phyloP scores from a whole-genome alignment of 2,797 vertebrate species.

The Poeciliopsis paucimaculata region DNA sequence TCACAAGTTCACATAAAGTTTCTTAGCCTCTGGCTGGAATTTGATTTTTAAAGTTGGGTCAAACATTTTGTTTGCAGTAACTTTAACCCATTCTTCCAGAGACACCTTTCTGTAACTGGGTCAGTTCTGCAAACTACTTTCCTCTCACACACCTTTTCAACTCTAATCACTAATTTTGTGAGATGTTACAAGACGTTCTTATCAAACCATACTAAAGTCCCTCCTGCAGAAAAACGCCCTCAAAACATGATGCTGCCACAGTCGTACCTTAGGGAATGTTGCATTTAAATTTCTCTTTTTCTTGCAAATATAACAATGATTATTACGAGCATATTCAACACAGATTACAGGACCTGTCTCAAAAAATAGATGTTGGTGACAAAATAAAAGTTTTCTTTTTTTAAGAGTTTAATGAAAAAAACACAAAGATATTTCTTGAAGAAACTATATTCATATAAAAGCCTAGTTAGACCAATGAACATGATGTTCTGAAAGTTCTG shows the following conservation, averaged over 20 bases:
- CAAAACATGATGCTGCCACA: neutral
- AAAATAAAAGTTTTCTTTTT: neutral
- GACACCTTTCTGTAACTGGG: neutral
- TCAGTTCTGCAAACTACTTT: neutral
- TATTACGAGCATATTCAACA: neutral
- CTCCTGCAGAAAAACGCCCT: neutral
- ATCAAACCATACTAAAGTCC: neutral
- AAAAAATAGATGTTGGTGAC: neutral
- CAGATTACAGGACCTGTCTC: neutral
- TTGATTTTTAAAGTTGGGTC: neutral
- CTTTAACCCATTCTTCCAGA: neutral
- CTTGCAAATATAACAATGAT: neutral
- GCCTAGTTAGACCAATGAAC: neutral
- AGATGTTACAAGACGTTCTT: neutral
- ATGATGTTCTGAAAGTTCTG: neutral
- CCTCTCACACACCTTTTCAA: neutral
- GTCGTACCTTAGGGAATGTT: neutral
- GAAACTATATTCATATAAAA: neutral
- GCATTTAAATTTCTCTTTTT: neutral
- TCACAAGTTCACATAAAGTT: neutral
- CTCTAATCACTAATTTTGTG: neutral
- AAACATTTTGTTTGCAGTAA: neutral
- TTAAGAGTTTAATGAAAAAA: neutral
- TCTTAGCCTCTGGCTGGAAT: neutral
- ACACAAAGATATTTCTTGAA: neutral